phyloP scores from a whole-genome alignment of 1,140 invertebrate species.

The Camponotus floridanus region DNA sequence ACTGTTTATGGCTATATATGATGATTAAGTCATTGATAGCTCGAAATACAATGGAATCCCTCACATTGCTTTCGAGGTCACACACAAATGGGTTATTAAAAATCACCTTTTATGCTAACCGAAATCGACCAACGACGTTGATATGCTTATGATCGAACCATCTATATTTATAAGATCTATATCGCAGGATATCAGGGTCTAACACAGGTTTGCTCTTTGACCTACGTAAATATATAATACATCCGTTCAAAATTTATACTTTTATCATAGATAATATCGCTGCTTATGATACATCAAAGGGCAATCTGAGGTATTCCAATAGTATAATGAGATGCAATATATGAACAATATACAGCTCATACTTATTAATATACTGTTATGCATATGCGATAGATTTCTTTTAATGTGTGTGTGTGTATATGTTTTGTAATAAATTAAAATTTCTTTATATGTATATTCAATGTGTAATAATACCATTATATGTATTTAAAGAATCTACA shows the following conservation, averaged over 20 bases:
- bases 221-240: conserved; percentile 71
- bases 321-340: neutral
- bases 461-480: neutral
- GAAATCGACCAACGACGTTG: conserved; percentile 64
- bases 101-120: conserved; percentile 78
- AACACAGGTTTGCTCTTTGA: conserved; percentile 62
- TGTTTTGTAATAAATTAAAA: neutral
- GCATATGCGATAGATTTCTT: neutral
- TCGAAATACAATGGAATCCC: neutral
- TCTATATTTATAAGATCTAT: conserved; percentile 82
- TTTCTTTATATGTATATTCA: neutral
- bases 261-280: conserved; percentile 43
- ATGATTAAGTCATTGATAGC: neutral
- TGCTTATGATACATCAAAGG: conserved; percentile 11
- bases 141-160: conserved; percentile 73
- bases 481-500: too few species aligned
- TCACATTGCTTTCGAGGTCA: conserved; percentile 71
- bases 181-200: conserved; percentile 69
- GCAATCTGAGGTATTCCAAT: neutral
- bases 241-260: conserved; percentile 64
- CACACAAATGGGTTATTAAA: conserved; percentile 77
- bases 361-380: conserved; percentile 4
- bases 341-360: conserved; percentile 1
- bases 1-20: neutral
- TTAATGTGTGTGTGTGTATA: neutral